These are phyloP conservation scores for Forbesichthys agassizii DNA, from an alignment of 2,113 vertebrate species.

Conservation along the genomic window DNA sequence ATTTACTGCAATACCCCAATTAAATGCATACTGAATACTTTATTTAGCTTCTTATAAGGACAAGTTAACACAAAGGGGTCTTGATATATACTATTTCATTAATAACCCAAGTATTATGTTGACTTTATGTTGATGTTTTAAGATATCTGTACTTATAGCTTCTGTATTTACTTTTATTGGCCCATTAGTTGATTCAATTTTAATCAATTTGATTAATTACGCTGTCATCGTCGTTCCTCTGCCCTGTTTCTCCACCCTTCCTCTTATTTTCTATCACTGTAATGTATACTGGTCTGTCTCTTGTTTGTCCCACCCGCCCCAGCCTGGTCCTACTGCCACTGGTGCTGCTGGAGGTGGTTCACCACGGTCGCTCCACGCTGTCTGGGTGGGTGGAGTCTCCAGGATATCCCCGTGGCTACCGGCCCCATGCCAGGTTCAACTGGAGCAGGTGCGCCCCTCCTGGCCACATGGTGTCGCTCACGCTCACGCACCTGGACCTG, in stretches of 20 bases:
- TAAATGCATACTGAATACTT: neutral
- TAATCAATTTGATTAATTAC: too few species aligned
- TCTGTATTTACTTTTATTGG: neutral
- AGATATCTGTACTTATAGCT: neutral
- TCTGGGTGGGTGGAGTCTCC: constrained; percentile 90
- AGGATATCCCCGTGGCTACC: constrained; percentile 85
- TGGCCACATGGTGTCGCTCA: constrained; percentile 82
- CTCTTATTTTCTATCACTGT: too few species aligned
- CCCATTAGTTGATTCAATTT: too few species aligned
- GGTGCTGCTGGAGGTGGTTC: constrained; percentile 14
- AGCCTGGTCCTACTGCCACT: constrained; percentile 42
- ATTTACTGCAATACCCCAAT: too few species aligned
- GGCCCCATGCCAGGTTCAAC: constrained; percentile 71
- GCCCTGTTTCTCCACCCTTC: neutral
- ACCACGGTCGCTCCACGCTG: constrained; percentile 32
- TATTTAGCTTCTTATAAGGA: neutral
- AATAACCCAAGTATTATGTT: too few species aligned
- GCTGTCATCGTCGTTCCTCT: neutral
- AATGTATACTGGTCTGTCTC: neutral
- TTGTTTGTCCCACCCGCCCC: constrained; percentile 28
- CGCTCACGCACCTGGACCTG: constrained; percentile 86
- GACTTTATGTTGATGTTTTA: too few species aligned
- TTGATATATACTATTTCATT: too few species aligned
- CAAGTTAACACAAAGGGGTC: too few species aligned
- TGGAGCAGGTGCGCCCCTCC: constrained; percentile 85